Evolutionary conservation across 2,888 invertebrate species (phyloP), one percentile per base, ranked within the genome.

Genomic region (Microctonus hyperodae): DNA sequence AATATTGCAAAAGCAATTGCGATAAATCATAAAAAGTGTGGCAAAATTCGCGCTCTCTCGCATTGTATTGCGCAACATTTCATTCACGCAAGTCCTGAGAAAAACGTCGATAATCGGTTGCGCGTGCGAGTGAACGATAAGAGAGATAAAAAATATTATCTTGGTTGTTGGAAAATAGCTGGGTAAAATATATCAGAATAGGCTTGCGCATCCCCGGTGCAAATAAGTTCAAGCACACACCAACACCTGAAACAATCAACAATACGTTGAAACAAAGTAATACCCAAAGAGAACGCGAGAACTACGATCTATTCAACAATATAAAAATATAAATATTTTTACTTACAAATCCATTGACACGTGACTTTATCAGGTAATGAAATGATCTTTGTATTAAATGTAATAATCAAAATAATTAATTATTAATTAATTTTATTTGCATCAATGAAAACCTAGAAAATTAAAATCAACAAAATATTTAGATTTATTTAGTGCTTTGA

Each of bases 21-120:
- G 53, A 35, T 48, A 65, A 63, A 70, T 62, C 40, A 37, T 22
- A 65, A 67, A 61, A 69, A 68, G 40, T 23, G 50, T 62, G 50
- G 55, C 55, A 33, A 35, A 55, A 60, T 16, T 51, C 67, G 65
- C 70, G 71, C 69, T 23, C 70, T 70, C 65, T 62, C 64, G 62
- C n/a, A n/a, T n/a, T n/a, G 5, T n/a, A 23, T 40, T 51, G 81
- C 76, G 81, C 80, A 81, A 77, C 78, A 79, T 77, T 60, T 48
- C 66, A 35, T 79, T 64, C 72, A 80, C 82, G 81, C 82, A 81
- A 64, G 79, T 75, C 79, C 67, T 67, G 53, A 61, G 72, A 76
- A 78, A 79, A 82, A 82, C 79, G 82, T 82, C 82, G 79, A 82
- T 82, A 82, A 80, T 75, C 75, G 77, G 70, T 75, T 73, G 76